Base-by-base conservation (phyloP, 2,888 invertebrate genomes). In the Ophion slaviceki region DNA sequence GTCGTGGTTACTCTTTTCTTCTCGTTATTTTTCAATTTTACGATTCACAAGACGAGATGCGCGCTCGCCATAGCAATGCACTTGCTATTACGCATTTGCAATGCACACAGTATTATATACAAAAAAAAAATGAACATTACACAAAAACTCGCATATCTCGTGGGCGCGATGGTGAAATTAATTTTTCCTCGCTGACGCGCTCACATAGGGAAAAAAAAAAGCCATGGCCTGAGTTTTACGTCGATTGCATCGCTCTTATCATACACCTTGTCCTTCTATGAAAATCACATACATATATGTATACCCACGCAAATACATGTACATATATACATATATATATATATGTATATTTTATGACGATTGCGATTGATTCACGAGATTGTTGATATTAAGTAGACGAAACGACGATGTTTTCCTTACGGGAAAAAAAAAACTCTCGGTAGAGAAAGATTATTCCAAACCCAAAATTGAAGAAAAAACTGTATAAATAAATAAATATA, bases 31-130 rank as follows among this genome's bases (percentile, higher is more conserved):
- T 62, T 67, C 36, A 61, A 71, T 28, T 53, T 77, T 53, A 80
- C 57, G 40, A 74, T 67, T 11, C 7, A 66, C 24, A 1, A 1
- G 24, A 24, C 24, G 24, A 24, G 24, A 24, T 24, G 24, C 24
- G 14, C n/a, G 14, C 36, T 47, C 47, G 47, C 11, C 47, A 47
- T 24, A 24, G 24, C 8, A 11, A 8, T 47, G 47, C 47, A 47
- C 47, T 47, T 47, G 72, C 57, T 2, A 24, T 28, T 80, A 28
- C 45, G 57, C 53, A 24, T 20, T 71, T 17, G 40, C 66, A 45
- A 74, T 67, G 74, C 59, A 47, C 57, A 62, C 80, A 80, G 80
- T 80, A 80, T 80, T 80, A 80, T 67, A 45, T 24, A 53, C 64
- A 59, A 40, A 20, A 45, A 62, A 62, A 47, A 75, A 45, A 47